These are phyloP conservation scores for Azemiops feae DNA, from an alignment of 2,113 vertebrate genomes.

Conservation along the genomic window DNA sequence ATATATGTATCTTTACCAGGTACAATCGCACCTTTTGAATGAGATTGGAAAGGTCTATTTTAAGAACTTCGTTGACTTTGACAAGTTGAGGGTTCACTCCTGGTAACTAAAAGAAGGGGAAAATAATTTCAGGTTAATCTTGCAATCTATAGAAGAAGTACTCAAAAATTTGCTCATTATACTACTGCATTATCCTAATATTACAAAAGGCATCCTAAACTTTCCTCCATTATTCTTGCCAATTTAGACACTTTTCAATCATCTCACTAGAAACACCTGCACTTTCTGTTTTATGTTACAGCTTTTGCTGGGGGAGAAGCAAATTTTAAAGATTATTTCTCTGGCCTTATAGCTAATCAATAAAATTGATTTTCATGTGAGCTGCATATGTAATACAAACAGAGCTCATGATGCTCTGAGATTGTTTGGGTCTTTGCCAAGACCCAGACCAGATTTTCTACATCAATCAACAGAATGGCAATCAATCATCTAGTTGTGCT, in stretches of 20 bases:
- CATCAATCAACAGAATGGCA: background rate
- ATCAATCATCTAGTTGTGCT: background rate
- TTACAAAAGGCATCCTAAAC: background rate
- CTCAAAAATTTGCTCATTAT: background rate
- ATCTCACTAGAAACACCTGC: background rate
- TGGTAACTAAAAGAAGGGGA: slow-evolving; percentile 74
- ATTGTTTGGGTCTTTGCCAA: background rate
- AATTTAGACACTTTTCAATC: background rate
- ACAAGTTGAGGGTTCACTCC: slow-evolving; percentile 73
- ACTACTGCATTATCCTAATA: background rate
- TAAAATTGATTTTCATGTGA: background rate
- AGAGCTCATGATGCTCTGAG: background rate
- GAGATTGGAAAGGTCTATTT: slow-evolving; percentile 78
- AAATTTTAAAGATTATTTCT: background rate
- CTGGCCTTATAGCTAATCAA: background rate
- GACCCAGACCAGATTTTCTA: background rate
- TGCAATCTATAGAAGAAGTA: background rate
- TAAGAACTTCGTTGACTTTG: slow-evolving; percentile 78
- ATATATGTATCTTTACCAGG: background rate
- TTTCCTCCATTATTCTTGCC: background rate
- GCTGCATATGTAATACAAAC: background rate
- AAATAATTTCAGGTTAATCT: background rate
- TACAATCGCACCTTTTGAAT: slow-evolving; percentile 78
- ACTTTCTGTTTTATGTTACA: background rate
- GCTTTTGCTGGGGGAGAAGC: background rate